A percentile compares a stretch with the other conserved stretches of the same genome.
phyloP scores from a whole-genome alignment of 1,140 invertebrate genomes.

The Argopecten irradians region DNA sequence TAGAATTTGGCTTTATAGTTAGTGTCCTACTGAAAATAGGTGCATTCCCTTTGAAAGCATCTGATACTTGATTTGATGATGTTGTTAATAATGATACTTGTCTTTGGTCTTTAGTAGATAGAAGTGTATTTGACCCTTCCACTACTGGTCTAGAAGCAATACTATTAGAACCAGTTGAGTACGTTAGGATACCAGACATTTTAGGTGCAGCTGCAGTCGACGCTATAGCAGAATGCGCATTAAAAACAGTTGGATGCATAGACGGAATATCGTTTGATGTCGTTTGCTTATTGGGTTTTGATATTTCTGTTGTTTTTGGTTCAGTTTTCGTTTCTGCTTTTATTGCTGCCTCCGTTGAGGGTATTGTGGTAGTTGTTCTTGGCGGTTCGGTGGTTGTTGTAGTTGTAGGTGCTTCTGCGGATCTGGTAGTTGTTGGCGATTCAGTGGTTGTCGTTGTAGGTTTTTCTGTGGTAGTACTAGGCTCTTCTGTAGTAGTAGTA shows the following conservation, averaged over 20 bases:
- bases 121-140: not conserved
- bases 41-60: not conserved
- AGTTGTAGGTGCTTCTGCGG: no score
- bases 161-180: not conserved
- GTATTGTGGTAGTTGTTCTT: not conserved
- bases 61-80: not conserved
- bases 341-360: not conserved
- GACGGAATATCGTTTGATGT: not conserved
- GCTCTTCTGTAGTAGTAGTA: not conserved
- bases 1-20: not conserved
- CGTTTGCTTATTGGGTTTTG: not conserved
- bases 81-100: constrained; percentile 3
- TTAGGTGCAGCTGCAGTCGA: not conserved
- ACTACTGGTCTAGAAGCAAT: not conserved
- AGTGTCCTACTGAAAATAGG: not conserved
- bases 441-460: not conserved
- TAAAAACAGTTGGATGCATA: not conserved
- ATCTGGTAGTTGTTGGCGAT: not conserved
- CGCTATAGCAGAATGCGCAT: not conserved
- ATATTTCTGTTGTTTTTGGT: not conserved
- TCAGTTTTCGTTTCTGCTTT: not conserved
- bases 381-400: not conserved
- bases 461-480: not conserved
- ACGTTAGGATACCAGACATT: not conserved
- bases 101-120: not conserved